Evolutionary conservation across 2,888 invertebrate genomes (phyloP), one percentile per base, ranked within the genome.

Genomic region (Xanthia togata): DNA sequence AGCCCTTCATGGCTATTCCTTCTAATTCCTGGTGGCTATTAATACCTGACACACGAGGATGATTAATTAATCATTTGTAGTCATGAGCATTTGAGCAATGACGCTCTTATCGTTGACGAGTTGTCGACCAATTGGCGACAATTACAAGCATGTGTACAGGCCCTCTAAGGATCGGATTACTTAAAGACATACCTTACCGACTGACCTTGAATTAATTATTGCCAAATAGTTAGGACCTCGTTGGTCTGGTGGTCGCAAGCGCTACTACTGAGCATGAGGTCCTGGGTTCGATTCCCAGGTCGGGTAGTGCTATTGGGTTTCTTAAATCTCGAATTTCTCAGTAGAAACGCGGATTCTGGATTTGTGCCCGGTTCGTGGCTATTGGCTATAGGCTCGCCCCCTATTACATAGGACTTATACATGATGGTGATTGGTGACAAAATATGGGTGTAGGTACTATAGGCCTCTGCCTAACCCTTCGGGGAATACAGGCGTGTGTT

Each of bases 81-180:
- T 68, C 26, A 41, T 17, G 47, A 55, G 60, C 35, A 50, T 57
- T 78, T 14, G 47, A 50, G 60, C 35, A 50, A 62, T 78, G 70
- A 71, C 44, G 69, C 14, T 55, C 26, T 35, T 20, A 50, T 50
- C 11, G 35, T 57, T 82, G 63, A 68, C 76, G 31, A 78, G 65
- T 12, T 50, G 31, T 31, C 67, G 67, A 78, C 68, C 71, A 81
- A 68, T 83, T 83, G 79, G 14, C 14, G n/a, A 47, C 12, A 41
- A 83, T 83, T 78, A 62, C 31, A 60, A 23, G 2, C 17, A 11
- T 70, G 65, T 67, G 60, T 60, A 47, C 20, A 4, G 4, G 20
- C 50, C 55, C 44, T 31, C 31, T 78, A 67, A 14, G 47, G 26
- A 62, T 67, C 20, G 20, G 12, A 5, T 69, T 23, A 65, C 44